Base-by-base conservation (phyloP, 2,113 vertebrate genomes). In the Pangasianodon gigas region DNA sequence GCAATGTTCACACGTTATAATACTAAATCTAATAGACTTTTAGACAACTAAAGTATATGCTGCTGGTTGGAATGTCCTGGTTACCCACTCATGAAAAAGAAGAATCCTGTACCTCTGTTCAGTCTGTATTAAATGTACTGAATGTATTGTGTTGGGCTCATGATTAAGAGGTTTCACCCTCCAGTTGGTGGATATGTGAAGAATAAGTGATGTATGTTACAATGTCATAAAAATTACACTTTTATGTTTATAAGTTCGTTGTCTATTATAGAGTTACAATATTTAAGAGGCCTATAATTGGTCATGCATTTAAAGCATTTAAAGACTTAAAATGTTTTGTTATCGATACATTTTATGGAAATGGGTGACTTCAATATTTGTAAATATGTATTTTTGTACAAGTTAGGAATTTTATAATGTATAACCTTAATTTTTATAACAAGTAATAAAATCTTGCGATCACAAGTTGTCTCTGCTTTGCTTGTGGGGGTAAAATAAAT, bases 341-440 rank as follows among this genome's bases (percentile, higher is more conserved):
- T 37, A 77, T 32, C 84, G 84, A 46, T 52, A 44, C 51, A 60
- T 79, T 88, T 65, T 87, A 0, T 62, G 6, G 74, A 77, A 84
- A 56, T 87, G 67, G 41, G 52, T 26, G 74, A 77, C 48, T 74
- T 81, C 29, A 87, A 26, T 84, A 86, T 84, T 71, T 91, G 79
- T 87, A 54, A 84, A 89, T 82, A 84, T 87, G 51, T 91, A 84
- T 91, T 89, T 91, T 87, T 89, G n/a, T 87, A 89, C 5, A n/a
- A 74, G 26, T 89, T 75, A 75, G 51, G 24, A n/a, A 21, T 46
- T 24, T 87, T 89, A 67, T 89, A 77, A 87, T 52, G 81, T 75
- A 82, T 65, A 65, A 80, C 26, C 19, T n/a, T 87, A 48, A 80
- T 81, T 87, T 62, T 88, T 37, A 1, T 51, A 77, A 69, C 46